Evolutionary conservation across 2,797 vertebrate genomes (phyloP).

Genomic region (Sus cebifrons): DNA sequence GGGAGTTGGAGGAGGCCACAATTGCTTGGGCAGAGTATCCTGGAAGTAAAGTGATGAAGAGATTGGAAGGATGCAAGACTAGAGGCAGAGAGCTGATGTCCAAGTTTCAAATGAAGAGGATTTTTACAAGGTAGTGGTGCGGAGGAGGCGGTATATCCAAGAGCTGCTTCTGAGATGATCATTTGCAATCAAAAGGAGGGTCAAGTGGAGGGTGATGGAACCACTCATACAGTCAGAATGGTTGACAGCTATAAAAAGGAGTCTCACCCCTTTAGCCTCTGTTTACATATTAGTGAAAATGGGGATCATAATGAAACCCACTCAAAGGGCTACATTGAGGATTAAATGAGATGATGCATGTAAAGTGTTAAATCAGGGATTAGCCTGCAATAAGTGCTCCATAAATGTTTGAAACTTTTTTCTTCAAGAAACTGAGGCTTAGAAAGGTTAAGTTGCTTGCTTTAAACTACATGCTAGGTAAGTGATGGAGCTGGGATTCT

Average conservation of each 20-base stretch:
- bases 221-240: background rate
- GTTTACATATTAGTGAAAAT: constrained; percentile 22
- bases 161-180: background rate
- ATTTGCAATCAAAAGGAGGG: background rate
- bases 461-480: background rate
- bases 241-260: background rate
- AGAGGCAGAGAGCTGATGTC: background rate
- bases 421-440: background rate
- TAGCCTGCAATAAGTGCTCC: background rate
- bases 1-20: background rate
- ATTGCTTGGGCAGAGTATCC: background rate
- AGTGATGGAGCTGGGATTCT: background rate
- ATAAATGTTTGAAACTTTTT: constrained; percentile 19
- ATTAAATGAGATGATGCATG: background rate
- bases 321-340: background rate
- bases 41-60: background rate
- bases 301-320: background rate
- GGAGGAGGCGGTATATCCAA: background rate
- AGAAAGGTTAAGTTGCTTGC: background rate
- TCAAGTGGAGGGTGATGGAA: background rate
- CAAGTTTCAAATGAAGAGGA: background rate
- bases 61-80: background rate
- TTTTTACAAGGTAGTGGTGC: background rate
- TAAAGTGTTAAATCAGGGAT: background rate
- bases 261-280: background rate